Evolutionary conservation across 64 coral and sea anemone species (phyloP).

Genomic region (Astreopora myriophthalma): DNA sequence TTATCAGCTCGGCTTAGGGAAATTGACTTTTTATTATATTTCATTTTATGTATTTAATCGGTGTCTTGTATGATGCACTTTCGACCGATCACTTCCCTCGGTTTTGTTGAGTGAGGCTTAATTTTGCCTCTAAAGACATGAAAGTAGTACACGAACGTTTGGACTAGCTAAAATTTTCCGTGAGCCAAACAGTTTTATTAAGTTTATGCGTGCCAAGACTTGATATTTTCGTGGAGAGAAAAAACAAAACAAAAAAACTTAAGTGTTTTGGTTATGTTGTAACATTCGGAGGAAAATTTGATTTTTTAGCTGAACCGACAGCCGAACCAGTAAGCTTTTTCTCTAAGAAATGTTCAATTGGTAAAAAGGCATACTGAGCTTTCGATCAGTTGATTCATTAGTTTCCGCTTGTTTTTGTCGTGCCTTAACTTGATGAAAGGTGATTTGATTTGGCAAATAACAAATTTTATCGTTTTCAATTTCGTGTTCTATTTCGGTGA

Average conservation of each 20-base stretch:
- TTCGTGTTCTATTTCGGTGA: background rate
- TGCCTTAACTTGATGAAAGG: constrained; percentile 3
- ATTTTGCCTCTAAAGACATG: background rate
- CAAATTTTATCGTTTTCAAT: background rate
- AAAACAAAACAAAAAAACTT: background rate
- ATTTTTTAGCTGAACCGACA: too few relatives aligned
- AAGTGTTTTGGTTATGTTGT: background rate
- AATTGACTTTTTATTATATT: background rate
- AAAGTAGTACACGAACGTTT: too few relatives aligned
- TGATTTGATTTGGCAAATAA: background rate
- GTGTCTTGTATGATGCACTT: background rate
- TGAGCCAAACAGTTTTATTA: too few relatives aligned
- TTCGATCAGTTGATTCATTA: background rate
- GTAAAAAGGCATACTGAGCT: too few relatives aligned
- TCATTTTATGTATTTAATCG: background rate
- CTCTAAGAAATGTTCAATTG: too few relatives aligned
- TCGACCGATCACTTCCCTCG: background rate
- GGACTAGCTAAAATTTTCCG: background rate
- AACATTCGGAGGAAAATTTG: too few relatives aligned
- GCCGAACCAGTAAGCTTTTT: too few relatives aligned
- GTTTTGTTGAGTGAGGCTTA: background rate
- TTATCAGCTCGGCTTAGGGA: too few relatives aligned
- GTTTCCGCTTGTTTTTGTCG: background rate
- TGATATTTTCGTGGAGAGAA: background rate
- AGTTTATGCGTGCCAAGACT: too few relatives aligned